These are phyloP conservation scores for Piezodorus guildinii DNA, from an alignment of 1,140 invertebrate species.

Conservation along the genomic window DNA sequence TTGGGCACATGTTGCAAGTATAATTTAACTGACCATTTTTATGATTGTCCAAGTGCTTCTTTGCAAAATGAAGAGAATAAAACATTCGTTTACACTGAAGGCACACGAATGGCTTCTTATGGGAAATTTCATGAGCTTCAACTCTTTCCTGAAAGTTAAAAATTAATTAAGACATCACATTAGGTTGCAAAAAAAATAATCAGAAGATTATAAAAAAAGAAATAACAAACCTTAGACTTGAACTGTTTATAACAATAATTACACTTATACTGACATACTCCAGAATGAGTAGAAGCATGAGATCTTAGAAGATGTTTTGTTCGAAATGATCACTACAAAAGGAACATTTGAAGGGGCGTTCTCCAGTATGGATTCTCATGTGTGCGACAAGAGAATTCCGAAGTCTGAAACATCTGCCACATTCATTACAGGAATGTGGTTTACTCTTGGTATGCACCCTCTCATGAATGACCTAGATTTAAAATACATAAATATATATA, in stretches of 20 bases:
- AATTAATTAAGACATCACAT: background rate
- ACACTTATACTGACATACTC: background rate
- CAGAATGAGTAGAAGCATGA: background rate
- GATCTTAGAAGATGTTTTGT: slow-evolving; percentile 4
- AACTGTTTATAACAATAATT: background rate
- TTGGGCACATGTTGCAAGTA: slow-evolving; percentile 3
- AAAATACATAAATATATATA: background rate
- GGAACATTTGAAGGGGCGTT: background rate
- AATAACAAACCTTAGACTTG: background rate
- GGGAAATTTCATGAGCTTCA: background rate
- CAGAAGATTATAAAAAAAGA: background rate
- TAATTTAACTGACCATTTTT: background rate
- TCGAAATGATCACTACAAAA: background rate
- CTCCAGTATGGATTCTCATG: background rate
- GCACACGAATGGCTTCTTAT: background rate
- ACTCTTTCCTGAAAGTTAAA: background rate
- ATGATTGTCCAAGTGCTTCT: slow-evolving; percentile 5
- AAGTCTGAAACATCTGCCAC: background rate
- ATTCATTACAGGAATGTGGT: background rate
- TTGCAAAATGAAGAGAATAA: background rate
- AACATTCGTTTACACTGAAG: background rate
- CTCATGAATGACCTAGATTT: background rate
- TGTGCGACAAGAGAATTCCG: background rate
- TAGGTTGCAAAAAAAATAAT: background rate
- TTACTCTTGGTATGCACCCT: slow-evolving; percentile 1